Conservation (phyloP, 2,888 invertebrate species). For the Barypeithes pellucidus region DNA sequence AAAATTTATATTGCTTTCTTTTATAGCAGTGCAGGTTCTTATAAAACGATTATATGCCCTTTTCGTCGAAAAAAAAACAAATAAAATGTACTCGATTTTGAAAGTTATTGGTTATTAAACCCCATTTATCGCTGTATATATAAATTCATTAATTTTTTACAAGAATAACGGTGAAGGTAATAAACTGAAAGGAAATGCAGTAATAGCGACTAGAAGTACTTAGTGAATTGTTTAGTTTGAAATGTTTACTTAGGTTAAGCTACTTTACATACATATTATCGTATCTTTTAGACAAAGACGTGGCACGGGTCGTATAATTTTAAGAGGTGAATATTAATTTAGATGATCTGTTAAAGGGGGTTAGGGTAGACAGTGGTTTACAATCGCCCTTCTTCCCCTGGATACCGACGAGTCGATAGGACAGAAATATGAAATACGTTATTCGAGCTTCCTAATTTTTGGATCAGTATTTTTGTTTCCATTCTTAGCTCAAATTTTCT, state of each 20-base stretch:
- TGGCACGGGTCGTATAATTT: no score
- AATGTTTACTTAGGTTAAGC: not conserved
- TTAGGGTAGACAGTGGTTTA: no score
- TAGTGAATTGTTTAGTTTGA: not conserved
- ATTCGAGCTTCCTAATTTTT: no score
- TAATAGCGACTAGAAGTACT: not conserved
- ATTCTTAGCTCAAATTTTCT: no score
- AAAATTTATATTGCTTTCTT: conserved; percentile 9
- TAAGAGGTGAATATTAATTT: no score
- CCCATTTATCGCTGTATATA: not conserved
- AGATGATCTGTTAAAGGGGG: no score
- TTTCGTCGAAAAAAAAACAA: not conserved
- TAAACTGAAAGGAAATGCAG: not conserved
- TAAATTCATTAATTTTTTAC: not conserved
- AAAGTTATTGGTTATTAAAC: conserved; percentile 12
- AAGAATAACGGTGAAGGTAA: not conserved
- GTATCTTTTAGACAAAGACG: no score
- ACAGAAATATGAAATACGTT: no score
- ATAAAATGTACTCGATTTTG: not conserved
- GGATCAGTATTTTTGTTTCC: no score
- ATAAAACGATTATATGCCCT: conserved; percentile 2
- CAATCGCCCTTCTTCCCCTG: no score
- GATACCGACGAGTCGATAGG: no score
- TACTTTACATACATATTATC: not conserved
- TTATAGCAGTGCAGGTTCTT: not conserved